These are phyloP conservation scores for Macquaria australasica DNA, from an alignment of 2,113 vertebrate species.

Conservation along the genomic window DNA sequence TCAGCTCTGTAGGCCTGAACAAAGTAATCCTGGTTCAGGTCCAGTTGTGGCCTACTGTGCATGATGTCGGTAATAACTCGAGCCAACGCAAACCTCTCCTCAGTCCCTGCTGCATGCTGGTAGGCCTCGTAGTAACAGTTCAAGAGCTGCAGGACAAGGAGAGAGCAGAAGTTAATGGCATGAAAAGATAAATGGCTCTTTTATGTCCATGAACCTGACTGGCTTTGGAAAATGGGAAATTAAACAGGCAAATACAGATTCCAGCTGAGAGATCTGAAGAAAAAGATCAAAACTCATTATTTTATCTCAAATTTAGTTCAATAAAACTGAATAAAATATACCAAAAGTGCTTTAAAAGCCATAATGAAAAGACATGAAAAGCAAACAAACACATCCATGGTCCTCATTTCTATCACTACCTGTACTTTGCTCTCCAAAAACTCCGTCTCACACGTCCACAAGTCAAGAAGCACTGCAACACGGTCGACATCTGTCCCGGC, in stretches of 20 bases:
- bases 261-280: not conserved
- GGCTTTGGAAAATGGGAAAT: too few species aligned
- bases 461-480: conserved; percentile 81
- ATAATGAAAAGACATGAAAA: not conserved
- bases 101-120: conserved; percentile 81
- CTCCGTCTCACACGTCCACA: conserved; percentile 85
- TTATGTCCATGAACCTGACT: not conserved
- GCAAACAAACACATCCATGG: not conserved
- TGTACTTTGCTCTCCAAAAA: conserved; percentile 84
- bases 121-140: conserved; percentile 86
- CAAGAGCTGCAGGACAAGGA: conserved; percentile 78
- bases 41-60: conserved; percentile 78
- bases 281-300: not conserved
- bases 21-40: conserved; percentile 82
- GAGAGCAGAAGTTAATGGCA: not conserved
- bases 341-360: not conserved
- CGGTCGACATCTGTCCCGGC: conserved; percentile 73
- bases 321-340: not conserved
- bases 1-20: conserved; percentile 78
- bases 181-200: not conserved
- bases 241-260: not conserved
- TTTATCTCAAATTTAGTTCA: too few species aligned
- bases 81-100: conserved; percentile 83
- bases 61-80: conserved; percentile 81
- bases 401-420: conserved; percentile 63